Percentiles rank a stretch among this genome's conserved stretches.
These are phyloP conservation scores for Chrysopilus asiliformis DNA, from an alignment of 2,888 invertebrate genomes.

Conservation along the genomic window DNA sequence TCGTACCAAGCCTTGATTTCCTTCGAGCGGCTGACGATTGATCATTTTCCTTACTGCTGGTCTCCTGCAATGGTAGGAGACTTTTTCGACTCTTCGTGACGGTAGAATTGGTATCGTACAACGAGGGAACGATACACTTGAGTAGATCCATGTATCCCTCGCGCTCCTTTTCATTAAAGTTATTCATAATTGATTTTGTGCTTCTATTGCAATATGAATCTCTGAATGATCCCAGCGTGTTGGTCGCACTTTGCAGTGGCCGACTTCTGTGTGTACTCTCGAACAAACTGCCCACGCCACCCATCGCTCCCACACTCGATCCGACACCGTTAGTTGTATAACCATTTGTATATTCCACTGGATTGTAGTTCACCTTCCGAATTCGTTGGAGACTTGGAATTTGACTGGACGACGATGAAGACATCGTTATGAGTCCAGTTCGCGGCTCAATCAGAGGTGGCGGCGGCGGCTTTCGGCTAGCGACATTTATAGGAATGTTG, in stretches of 20 bases:
- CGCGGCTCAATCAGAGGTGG: slow-evolving; percentile 21
- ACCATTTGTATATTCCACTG: no score
- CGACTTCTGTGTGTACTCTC: neutral
- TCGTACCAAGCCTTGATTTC: neutral
- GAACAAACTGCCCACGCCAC: neutral
- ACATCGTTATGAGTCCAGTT: slow-evolving; percentile 13
- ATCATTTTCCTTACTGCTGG: slow-evolving; percentile 4
- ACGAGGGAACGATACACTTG: slow-evolving; percentile 24
- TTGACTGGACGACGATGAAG: slow-evolving; percentile 11
- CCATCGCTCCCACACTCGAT: neutral
- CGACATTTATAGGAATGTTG: neutral
- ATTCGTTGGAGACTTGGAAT: slow-evolving; percentile 17
- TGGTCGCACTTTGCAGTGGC: neutral
- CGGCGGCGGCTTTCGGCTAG: slow-evolving; percentile 1
- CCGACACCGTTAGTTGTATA: no score
- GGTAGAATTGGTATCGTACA: slow-evolving; percentile 12
- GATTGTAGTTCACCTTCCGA: no score
- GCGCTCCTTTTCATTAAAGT: slow-evolving; percentile 45
- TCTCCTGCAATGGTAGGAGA: slow-evolving; percentile 10
- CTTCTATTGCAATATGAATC: no score
- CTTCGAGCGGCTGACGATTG: slow-evolving; percentile 9
- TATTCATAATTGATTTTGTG: no score
- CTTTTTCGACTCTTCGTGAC: slow-evolving; percentile 9
- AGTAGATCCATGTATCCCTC: slow-evolving; percentile 43
- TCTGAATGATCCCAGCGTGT: no score